Conservation (phyloP, 2,888 invertebrate genomes). For the Lepidochitona cinerea region DNA sequence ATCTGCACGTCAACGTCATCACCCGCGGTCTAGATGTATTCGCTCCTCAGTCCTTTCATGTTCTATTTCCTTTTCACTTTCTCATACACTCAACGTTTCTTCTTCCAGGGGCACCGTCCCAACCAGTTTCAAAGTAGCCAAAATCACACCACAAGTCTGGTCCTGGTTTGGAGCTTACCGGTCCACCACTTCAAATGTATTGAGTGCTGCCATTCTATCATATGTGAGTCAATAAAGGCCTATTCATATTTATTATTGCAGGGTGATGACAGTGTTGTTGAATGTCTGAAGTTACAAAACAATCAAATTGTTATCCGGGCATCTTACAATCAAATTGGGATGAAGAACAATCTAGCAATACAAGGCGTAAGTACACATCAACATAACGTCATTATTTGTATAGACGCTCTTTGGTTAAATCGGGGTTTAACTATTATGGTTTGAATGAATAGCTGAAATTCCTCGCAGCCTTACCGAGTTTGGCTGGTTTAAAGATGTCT, state of each 20-base stretch:
- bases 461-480: too few species aligned
- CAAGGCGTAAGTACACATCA: background rate
- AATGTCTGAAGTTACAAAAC: constrained; percentile 59
- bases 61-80: too few species aligned
- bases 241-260: constrained; percentile 32
- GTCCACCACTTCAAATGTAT: background rate
- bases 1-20: too few species aligned
- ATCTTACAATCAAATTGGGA: constrained; percentile 48
- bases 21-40: too few species aligned
- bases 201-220: background rate
- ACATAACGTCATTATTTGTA: too few species aligned
- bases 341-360: background rate
- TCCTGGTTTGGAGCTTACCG: background rate
- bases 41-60: too few species aligned
- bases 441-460: too few species aligned
- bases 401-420: too few species aligned
- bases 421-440: too few species aligned
- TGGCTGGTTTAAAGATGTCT: too few species aligned
- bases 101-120: background rate
- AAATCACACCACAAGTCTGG: background rate
- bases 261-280: constrained; percentile 71
- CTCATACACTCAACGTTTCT: too few species aligned
- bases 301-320: constrained; percentile 46
- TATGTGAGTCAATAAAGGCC: background rate
- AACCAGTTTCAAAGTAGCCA: background rate